Conservation (phyloP, 2,113 vertebrate genomes). For the Callorhinus ursinus region DNA sequence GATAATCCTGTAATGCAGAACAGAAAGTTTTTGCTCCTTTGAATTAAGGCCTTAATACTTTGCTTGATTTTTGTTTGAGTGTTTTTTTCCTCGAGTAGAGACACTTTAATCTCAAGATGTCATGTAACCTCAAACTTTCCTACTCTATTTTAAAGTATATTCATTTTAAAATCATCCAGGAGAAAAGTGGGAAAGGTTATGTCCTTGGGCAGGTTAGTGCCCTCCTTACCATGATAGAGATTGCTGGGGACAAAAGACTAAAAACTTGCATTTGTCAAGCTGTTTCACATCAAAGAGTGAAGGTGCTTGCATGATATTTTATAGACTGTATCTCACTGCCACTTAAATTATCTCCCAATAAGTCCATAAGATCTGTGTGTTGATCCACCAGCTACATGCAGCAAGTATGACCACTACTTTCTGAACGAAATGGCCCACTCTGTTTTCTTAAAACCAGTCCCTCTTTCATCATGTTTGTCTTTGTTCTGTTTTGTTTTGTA, state of each 20-base stretch:
- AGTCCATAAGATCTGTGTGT: too few relatives aligned
- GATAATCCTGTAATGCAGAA: slow-evolving; percentile 44
- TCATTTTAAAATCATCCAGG: background rate
- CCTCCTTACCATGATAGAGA: background rate
- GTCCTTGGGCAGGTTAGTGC: background rate
- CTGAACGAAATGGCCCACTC: accelerated
- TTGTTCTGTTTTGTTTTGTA: background rate
- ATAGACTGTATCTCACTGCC: background rate
- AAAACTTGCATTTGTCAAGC: background rate
- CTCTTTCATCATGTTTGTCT: background rate
- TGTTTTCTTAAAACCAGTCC: background rate
- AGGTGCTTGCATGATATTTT: background rate
- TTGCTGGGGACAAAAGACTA: background rate
- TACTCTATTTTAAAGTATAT: background rate
- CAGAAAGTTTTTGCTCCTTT: slow-evolving; percentile 55
- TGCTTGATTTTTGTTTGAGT: slow-evolving; percentile 23
- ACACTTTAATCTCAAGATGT: slow-evolving; percentile 41
- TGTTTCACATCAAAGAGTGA: background rate
- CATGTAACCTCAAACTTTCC: background rate
- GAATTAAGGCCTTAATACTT: slow-evolving; percentile 50
- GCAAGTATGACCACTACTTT: background rate
- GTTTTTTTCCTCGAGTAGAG: background rate
- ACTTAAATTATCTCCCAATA: accelerated
- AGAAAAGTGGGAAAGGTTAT: background rate
- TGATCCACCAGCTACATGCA: accelerated